A percentile compares a stretch with the other conserved stretches of the same genome.
phyloP scores from a whole-genome alignment of 2,888 invertebrate genomes.

The Mythimna impura region DNA sequence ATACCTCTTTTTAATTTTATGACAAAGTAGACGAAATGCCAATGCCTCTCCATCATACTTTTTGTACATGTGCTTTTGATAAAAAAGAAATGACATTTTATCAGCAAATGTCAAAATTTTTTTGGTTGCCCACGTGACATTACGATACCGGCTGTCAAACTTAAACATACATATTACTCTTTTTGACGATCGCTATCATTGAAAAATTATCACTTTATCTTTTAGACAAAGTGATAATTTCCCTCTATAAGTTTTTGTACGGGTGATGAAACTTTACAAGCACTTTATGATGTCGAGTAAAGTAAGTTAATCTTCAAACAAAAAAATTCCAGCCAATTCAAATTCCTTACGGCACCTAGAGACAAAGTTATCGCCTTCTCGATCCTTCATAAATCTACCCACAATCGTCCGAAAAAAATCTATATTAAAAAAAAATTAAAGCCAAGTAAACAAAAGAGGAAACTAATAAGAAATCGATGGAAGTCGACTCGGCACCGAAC shows the following conservation, averaged over 20 bases:
- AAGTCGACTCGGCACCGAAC: conserved; percentile 71
- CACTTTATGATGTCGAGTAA: not conserved
- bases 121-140: not conserved
- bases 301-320: conserved; percentile 1
- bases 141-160: not conserved
- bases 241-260: not conserved
- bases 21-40: no score
- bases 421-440: conserved; percentile 56
- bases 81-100: not conserved
- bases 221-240: not conserved
- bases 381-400: conserved; percentile 39
- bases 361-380: conserved; percentile 30
- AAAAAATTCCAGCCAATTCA: conserved; percentile 5
- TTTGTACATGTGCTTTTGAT: no score
- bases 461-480: conserved; percentile 77
- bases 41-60: no score
- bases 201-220: not conserved
- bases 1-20: no score
- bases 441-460: conserved; percentile 70
- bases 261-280: not conserved
- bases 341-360: conserved; percentile 21
- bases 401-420: conserved; percentile 39
- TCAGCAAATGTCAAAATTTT: not conserved
- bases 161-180: not conserved
- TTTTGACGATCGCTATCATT: not conserved